Base-by-base conservation (phyloP, 2,888 invertebrate genomes). In the Agriopis leucophaearia region DNA sequence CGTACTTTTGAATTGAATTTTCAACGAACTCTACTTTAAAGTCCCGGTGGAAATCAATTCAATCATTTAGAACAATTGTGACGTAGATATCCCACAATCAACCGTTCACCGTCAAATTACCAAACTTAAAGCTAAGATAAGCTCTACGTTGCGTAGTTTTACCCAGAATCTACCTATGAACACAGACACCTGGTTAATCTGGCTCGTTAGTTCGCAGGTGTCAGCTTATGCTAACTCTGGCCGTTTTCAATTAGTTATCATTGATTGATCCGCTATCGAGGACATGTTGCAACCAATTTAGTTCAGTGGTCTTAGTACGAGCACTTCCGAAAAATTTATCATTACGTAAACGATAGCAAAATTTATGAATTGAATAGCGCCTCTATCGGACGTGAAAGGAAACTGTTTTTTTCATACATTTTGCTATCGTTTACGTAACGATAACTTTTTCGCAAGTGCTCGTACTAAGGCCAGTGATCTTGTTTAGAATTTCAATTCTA, bases 211-310 rank as follows among this genome's bases (percentile, higher is more conserved):
- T 10, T 27, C 45, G 18, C 50, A 59, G 50, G 59, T 59, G 59
- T 59, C 50, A 27, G 59, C 48, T 48, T 59, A 59, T 59, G 59
- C 50, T 48, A 59, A 50, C 50, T 9, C 16, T 18, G 42, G 59
- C 59, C 59, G 50, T 42, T 59, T 59, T 59, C 59, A 59, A 59
- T 59, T 59, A 59, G 50, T 50, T 59, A 59, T 59, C 59, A n/a
- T 40, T 59, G 59, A 59, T 50, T 59, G 59, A 59, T 59, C 59
- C 57, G 57, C 59, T 50, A 59, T 59, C 59, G 59, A 48, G 40
- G 27, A 48, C 48, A 16, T 48, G 59, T 40, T 50, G 59, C 50
- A 48, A 48, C n/a, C 40, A 50, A 50, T 59, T 50, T 45, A 12
- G 50, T 50, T 18, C n/a, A 42, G n/a, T n/a, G n/a, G n/a, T n/a